Evolutionary conservation across 1,140 invertebrate species (phyloP).

Genomic region (Magallana ariakensis): DNA sequence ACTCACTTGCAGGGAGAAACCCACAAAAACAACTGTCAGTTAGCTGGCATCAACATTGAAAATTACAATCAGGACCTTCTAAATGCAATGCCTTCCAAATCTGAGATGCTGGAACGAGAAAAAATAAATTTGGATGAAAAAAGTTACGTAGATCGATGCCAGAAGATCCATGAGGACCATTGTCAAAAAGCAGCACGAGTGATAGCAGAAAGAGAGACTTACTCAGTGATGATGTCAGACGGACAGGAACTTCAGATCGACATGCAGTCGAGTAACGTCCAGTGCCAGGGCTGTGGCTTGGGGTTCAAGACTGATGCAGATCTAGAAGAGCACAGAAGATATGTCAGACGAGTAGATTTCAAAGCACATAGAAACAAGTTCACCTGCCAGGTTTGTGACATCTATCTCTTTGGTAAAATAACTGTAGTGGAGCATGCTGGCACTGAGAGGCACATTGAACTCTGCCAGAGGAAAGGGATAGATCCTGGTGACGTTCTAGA

Average conservation of each 20-base stretch:
- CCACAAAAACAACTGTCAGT: conserved; percentile 6
- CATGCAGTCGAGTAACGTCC: not conserved
- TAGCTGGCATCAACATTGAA: not conserved
- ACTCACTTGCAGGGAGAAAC: not conserved
- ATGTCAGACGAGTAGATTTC: not conserved
- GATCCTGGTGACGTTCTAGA: not conserved
- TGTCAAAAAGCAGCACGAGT: not conserved
- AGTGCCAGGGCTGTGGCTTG: conserved; percentile 1
- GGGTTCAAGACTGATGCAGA: not conserved
- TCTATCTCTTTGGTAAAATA: not conserved
- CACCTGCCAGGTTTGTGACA: not conserved
- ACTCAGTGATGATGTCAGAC: not conserved
- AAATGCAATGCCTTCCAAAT: not conserved
- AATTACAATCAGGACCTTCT: conserved; percentile 13
- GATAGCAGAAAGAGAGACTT: not conserved
- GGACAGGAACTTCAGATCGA: not conserved
- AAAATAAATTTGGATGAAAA: not conserved
- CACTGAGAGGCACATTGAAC: not conserved
- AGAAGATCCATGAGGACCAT: not conserved
- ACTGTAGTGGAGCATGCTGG: not conserved
- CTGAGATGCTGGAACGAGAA: not conserved
- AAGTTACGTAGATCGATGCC: not conserved
- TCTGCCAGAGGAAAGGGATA: not conserved
- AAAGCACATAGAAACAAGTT: not conserved
- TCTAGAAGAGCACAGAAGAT: not conserved